A percentile compares a stretch with the other conserved stretches of the same genome.
Conservation (phyloP, 92 coral and sea anemone genomes). For the Virgularia gustaviana region DNA sequence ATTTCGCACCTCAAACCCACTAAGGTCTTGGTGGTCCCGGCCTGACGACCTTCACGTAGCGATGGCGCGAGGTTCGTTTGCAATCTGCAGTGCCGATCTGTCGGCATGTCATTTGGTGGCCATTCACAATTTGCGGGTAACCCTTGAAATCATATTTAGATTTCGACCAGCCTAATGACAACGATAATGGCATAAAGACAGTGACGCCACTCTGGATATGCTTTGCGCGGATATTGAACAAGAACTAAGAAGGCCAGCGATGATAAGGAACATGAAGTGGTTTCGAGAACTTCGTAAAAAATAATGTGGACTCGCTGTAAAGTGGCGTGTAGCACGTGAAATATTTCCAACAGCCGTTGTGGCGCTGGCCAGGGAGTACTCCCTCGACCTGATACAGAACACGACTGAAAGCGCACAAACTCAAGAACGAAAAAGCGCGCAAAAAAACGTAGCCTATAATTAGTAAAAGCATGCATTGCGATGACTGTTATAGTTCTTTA, state of each 20-base stretch:
- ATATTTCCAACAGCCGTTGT: too few relatives aligned
- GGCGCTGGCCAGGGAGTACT: too few relatives aligned
- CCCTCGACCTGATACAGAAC: too few relatives aligned
- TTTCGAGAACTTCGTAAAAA: conserved; percentile 34
- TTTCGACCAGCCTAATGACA: conserved; percentile 18
- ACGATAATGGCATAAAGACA: background rate
- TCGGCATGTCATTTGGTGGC: conserved; percentile 19
- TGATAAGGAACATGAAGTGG: conserved; percentile 28
- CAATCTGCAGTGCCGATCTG: background rate
- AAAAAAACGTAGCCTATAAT: too few relatives aligned
- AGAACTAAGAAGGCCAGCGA: conserved; percentile 1
- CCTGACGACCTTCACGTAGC: background rate
- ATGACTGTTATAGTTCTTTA: too few relatives aligned
- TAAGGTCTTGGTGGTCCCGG: conserved; percentile 56
- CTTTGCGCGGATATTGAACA: conserved; percentile 10
- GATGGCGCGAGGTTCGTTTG: background rate
- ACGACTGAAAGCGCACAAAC: too few relatives aligned
- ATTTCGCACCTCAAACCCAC: conserved; percentile 32
- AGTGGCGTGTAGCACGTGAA: too few relatives aligned
- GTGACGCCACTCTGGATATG: background rate
- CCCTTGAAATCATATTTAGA: conserved; percentile 18
- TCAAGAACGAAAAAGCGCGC: background rate
- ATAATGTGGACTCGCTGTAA: too few relatives aligned
- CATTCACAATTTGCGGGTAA: conserved; percentile 13
- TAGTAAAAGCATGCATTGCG: too few relatives aligned